phyloP scores from a whole-genome alignment of 1,140 invertebrate species.

The Popillia japonica region DNA sequence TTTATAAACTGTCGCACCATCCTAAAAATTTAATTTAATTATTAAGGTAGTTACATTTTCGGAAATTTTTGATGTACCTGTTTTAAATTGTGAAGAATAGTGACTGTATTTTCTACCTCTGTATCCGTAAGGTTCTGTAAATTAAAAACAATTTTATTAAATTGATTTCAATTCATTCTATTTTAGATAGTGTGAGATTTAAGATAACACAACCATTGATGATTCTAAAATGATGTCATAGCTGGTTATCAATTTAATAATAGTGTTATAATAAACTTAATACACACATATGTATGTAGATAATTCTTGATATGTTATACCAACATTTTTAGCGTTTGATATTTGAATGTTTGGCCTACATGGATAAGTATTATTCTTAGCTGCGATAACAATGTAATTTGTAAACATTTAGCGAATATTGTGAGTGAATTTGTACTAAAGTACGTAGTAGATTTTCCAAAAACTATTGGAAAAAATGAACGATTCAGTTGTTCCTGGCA shows the following conservation, averaged over 20 bases:
- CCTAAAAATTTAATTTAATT: neutral
- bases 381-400: neutral
- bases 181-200: neutral
- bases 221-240: neutral
- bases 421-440: too few species aligned
- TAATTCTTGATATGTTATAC: neutral
- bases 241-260: neutral
- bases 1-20: neutral
- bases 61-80: neutral
- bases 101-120: neutral
- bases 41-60: neutral
- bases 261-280: neutral
- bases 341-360: neutral
- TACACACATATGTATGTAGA: too few species aligned
- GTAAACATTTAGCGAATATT: neutral
- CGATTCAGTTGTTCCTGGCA: neutral
- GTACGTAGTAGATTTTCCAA: too few species aligned
- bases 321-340: neutral
- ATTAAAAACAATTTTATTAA: neutral
- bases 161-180: neutral
- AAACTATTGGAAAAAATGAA: too few species aligned
- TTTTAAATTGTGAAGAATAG: neutral
- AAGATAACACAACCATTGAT: neutral
- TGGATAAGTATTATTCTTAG: neutral
- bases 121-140: neutral